A percentile compares a stretch with the other conserved stretches of the same genome.
These are phyloP conservation scores for Cetoscarus ocellatus DNA, from an alignment of 2,797 vertebrate species.

Conservation along the genomic window DNA sequence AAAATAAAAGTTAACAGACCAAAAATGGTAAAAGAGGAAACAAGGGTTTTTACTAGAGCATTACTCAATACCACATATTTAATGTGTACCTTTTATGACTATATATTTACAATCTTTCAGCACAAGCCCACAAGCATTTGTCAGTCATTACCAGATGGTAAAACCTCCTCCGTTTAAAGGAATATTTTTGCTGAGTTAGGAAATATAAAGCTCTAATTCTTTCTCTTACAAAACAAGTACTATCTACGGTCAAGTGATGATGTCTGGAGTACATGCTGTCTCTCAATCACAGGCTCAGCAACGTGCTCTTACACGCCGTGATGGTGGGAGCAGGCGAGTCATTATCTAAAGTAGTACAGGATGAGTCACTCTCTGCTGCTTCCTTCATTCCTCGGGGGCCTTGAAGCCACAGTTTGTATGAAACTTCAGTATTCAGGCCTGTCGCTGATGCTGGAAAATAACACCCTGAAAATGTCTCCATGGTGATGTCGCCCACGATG, in stretches of 20 bases:
- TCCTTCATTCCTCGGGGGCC: constrained; percentile 33
- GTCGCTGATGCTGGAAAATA: background rate
- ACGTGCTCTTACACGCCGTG: constrained; percentile 53
- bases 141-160: no score
- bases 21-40: no score
- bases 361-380: constrained; percentile 61
- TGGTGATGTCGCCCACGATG: background rate
- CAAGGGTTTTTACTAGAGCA: no score
- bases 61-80: no score
- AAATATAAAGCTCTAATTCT: background rate
- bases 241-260: constrained; percentile 7
- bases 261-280: constrained; percentile 5
- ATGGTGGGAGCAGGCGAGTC: constrained; percentile 17
- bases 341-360: constrained; percentile 26
- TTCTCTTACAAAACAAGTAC: background rate
- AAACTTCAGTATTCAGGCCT: background rate
- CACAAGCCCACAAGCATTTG: no score
- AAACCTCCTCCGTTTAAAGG: no score
- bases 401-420: constrained; percentile 9
- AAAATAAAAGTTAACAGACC: no score
- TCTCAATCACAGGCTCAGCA: constrained; percentile 30
- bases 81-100: no score
- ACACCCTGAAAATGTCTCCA: background rate
- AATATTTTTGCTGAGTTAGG: no score
- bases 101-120: no score